Base-by-base conservation (phyloP, 1,140 invertebrate species). In the Danaus plexippus region DNA sequence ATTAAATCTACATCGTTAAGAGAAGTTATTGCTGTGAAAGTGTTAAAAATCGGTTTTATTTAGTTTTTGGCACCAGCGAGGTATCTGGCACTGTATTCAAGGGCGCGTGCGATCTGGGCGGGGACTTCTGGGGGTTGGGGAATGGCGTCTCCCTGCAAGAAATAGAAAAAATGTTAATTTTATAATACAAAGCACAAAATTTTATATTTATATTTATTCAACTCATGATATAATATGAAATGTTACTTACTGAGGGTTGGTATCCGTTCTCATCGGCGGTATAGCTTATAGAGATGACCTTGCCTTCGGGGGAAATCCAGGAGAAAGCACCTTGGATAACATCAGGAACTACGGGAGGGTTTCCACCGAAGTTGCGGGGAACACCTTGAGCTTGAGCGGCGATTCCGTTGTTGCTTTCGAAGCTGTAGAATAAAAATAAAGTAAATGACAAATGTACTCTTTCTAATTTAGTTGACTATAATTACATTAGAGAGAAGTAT, bases 321-420 rank as follows among this genome's bases (percentile, higher is more conserved):
- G 79, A 78, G 77, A 80, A 88, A 43, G 79, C 73, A 13, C 87
- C 87, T 59, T 84, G 79, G 46, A 66, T 70, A 10, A 85, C 84
- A n/a, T 71, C 75, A 11, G 82, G 78, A 9, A 64, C 48, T n/a
- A 83, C 64, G 9, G 90, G 88, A 2, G 89, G 88, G 67, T 89
- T 89, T 9, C 88, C 84, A 52, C 78, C 77, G 42, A 87, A 67
- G 64, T 80, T 80, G 56, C 82, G 87, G 51, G 87, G 79, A 13
- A 69, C 66, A 11, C 89, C 91, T 53, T 80, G 73, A 55, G 88
- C 88, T 55, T 89, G 74, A 2, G 83, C 88, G 3, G 86, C 75
- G 52, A 91, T 91, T 47, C 90, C 90, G 69, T 92, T 90, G 47
- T 79, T 88, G 47, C 90, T 89, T 67, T 91, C 89, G 73, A 81